Evolutionary conservation across 2,888 invertebrate genomes (phyloP), one percentile per base, ranked within the genome.

Genomic region (Anorthoa munda): DNA sequence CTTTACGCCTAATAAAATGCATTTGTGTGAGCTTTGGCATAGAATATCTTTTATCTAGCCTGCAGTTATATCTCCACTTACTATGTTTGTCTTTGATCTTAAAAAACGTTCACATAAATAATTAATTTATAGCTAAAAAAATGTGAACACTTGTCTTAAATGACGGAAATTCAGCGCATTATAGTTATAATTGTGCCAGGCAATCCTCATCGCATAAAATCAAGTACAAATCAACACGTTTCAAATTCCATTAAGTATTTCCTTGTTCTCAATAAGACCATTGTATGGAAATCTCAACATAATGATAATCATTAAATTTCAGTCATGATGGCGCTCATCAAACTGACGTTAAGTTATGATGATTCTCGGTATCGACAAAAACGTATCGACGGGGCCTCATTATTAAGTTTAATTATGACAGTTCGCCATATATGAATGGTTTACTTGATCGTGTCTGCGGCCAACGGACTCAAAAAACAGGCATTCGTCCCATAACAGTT

Each of bases 381-480:
- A 94, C 88, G 92, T 93, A 92, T 93, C 92, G 91, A 91, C 88
- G 87, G 88, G 91, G 88, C 79, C 92, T 93, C 95, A 94, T 95
- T 95, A 95, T 94, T 93, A 93, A 92, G 91, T 93, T 95, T 95
- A 96, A 96, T 96, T 96, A 96, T 96, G 95, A 96, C 95, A 95
- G 95, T 94, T 94, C 87, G 90, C 96, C 96, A 89, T 96, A 95
- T 95, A 96, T 84, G 95, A 93, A 93, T 92, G 92, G 90, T 92
- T 94, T 91, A 93, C 93, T 92, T 92, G 91, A 89, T 88, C 90
- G 88, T 86, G 89, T 88, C 91, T 88, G 88, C 90, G 87, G 89
- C 86, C 87, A 85, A 75, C 78, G 88, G 86, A 77, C 88, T 90
- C 90, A 77, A 93, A 95, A 95, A 86, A 93, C 92, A 89, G 84